Evolutionary conservation across 2,113 vertebrate genomes (phyloP).

Genomic region (Sorex fumeus): DNA sequence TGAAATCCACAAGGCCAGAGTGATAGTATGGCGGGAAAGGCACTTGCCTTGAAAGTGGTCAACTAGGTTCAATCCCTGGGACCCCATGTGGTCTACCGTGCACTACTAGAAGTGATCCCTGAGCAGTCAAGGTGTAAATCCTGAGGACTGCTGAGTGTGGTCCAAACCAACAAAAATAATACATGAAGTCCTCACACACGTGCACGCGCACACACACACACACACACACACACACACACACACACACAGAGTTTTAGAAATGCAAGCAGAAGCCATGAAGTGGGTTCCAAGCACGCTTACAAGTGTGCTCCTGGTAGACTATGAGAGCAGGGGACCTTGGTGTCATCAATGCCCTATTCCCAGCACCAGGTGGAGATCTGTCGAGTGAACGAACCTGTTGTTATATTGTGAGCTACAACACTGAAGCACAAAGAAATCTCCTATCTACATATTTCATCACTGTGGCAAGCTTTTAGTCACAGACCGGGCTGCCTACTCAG

Average conservation of each 20-base stretch:
- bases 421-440: slow-evolving; percentile 23
- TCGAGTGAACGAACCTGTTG: slow-evolving; percentile 42
- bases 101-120: too few relatives aligned
- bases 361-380: not conserved
- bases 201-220: too few relatives aligned
- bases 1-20: not conserved
- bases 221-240: too few relatives aligned
- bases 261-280: not conserved
- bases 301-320: not conserved
- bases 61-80: not conserved
- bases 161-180: not conserved
- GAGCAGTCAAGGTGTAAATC: not conserved
- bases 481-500: not conserved
- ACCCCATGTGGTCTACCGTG: too few relatives aligned
- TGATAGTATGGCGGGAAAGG: too few relatives aligned
- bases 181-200: too few relatives aligned
- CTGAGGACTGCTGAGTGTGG: too few relatives aligned
- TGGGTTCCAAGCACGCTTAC: not conserved
- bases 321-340: not conserved
- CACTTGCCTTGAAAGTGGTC: too few relatives aligned
- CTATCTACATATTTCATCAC: not conserved
- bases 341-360: not conserved
- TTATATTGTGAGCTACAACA: not conserved
- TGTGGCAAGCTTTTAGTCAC: not conserved
- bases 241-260: not conserved